These are phyloP conservation scores for Sepiola atlantica DNA, from an alignment of 2,888 invertebrate species.

Conservation along the genomic window DNA sequence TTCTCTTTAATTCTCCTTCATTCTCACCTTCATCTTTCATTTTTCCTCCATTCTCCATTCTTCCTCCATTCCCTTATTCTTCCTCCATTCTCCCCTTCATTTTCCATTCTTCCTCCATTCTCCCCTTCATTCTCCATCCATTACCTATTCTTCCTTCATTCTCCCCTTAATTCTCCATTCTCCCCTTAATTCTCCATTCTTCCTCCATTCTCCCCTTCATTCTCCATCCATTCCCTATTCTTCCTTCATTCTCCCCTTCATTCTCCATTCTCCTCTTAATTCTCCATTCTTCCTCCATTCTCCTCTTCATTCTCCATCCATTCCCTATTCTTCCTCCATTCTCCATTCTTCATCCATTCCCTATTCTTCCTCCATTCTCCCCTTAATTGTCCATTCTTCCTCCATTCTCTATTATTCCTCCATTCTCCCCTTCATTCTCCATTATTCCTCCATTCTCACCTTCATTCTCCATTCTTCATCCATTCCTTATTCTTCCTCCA, in stretches of 20 bases:
- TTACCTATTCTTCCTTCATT: too few species aligned
- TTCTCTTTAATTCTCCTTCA: background rate
- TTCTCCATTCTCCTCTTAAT: background rate
- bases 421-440: background rate
- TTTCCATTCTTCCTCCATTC: background rate
- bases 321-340: too few species aligned
- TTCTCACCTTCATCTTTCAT: too few species aligned
- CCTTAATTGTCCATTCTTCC: background rate
- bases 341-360: too few species aligned
- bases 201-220: background rate
- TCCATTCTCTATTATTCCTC: background rate
- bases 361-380: background rate
- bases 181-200: background rate
- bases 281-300: background rate
- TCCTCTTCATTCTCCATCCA: too few species aligned
- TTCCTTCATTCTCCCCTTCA: background rate
- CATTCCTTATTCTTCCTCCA: too few species aligned
- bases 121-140: background rate
- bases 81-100: background rate
- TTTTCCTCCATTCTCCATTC: background rate
- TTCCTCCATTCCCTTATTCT: background rate
- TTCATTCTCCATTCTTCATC: background rate
- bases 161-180: background rate
- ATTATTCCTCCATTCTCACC: background rate
- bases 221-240: background rate